Evolutionary conservation across 2,113 vertebrate species (phyloP).

Genomic region (Peromyscus maniculatus): DNA sequence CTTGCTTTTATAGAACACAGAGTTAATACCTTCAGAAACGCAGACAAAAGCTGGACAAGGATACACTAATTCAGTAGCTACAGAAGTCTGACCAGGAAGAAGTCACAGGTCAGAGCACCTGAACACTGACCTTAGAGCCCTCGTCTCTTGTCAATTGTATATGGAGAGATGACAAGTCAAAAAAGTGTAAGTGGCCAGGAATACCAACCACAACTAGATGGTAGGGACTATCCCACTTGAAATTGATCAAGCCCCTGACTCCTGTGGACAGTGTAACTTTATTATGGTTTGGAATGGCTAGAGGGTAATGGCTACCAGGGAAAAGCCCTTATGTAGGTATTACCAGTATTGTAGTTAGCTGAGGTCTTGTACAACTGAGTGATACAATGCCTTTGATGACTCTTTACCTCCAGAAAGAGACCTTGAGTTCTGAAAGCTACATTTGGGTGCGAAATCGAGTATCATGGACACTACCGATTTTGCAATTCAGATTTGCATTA

Average conservation of each 20-base stretch:
- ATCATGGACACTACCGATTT: not conserved
- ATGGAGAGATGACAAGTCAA: not conserved
- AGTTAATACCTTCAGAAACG: not conserved
- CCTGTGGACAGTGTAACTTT: too few species aligned
- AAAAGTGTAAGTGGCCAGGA: not conserved
- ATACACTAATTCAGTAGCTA: not conserved
- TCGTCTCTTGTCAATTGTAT: not conserved
- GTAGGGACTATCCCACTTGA: not conserved
- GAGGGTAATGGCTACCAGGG: not conserved
- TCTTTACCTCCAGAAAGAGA: not conserved
- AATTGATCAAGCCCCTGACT: not conserved
- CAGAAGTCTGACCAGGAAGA: not conserved
- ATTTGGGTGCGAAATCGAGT: not conserved
- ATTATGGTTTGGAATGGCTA: not conserved
- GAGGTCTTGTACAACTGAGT: not conserved
- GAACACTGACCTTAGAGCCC: not conserved
- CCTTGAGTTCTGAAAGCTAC: not conserved
- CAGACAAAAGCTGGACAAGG: not conserved
- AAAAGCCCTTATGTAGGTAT: not conserved
- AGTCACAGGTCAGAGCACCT: not conserved
- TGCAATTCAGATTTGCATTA: not conserved
- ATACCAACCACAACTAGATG: not conserved
- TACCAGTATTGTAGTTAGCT: not conserved
- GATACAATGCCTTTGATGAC: not conserved
- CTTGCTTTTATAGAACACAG: not conserved